phyloP scores from a whole-genome alignment of 2,797 vertebrate genomes.

The Microtus californicus region DNA sequence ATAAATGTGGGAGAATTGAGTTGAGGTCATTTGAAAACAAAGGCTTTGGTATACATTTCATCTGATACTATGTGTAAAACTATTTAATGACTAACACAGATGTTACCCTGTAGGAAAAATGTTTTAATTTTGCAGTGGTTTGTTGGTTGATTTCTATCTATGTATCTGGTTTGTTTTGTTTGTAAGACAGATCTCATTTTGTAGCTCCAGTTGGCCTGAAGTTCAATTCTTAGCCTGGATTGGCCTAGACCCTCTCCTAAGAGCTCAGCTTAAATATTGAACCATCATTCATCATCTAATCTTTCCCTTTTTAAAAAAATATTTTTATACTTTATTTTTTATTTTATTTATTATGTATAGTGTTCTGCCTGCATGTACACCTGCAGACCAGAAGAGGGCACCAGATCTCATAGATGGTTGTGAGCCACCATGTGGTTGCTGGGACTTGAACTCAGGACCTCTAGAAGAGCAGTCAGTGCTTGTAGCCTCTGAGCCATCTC shows the following conservation, averaged over 20 bases:
- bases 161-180: neutral
- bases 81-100: neutral
- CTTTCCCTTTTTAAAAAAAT: neutral
- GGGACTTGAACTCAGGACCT: no score
- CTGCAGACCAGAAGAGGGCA: no score
- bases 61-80: neutral
- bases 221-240: neutral
- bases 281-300: neutral
- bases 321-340: neutral
- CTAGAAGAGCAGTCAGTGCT: no score
- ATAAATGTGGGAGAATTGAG: neutral
- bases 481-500: no score
- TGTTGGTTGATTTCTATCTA: neutral
- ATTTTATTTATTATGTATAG: no score
- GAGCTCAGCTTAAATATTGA: neutral
- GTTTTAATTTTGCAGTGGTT: neutral
- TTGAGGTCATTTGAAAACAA: slow-evolving; percentile 58
- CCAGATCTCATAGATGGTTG: no score
- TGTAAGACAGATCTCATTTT: neutral
- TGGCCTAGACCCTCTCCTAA: neutral
- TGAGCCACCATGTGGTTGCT: no score
- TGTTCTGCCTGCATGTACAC: no score
- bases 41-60: neutral
- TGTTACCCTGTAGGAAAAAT: neutral
- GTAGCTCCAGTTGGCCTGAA: neutral